Conservation (phyloP, 2,888 invertebrate species). For the Scaptomyza parva region DNA sequence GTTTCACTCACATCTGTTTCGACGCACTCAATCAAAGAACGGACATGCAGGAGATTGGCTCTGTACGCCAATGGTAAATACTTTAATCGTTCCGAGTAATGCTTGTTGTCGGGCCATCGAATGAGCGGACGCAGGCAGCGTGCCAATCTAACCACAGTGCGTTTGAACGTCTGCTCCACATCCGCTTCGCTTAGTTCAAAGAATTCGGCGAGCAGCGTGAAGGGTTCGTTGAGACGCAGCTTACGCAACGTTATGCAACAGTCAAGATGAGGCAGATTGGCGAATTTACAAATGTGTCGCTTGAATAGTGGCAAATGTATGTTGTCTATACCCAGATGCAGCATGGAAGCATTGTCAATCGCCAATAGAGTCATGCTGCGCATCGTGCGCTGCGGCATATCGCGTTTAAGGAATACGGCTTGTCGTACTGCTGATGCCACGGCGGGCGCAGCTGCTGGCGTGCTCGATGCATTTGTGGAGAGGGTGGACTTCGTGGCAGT, state of each 20-base stretch:
- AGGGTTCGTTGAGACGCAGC: constrained; percentile 83
- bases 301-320: constrained; percentile 80
- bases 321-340: constrained; percentile 78
- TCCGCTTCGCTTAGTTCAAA: constrained; percentile 82
- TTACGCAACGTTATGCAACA: constrained; percentile 83
- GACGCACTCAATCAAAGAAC: constrained; percentile 84
- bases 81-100: constrained; percentile 83
- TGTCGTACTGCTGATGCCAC: constrained; percentile 66
- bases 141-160: constrained; percentile 77
- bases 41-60: constrained; percentile 82
- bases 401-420: constrained; percentile 82
- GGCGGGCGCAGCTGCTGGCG: constrained; percentile 56
- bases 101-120: constrained; percentile 83
- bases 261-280: constrained; percentile 80
- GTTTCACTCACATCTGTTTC: constrained; percentile 81
- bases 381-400: constrained; percentile 80
- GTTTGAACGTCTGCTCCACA: constrained; percentile 79
- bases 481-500: constrained; percentile 9
- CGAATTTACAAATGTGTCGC: constrained; percentile 78
- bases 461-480: background rate
- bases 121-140: constrained; percentile 82
- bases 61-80: constrained; percentile 83
- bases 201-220: constrained; percentile 80
- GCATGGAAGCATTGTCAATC: constrained; percentile 81
- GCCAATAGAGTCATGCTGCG: constrained; percentile 79